These are phyloP conservation scores for Drosophila crucigera DNA, from an alignment of 2,888 invertebrate genomes.

Conservation along the genomic window DNA sequence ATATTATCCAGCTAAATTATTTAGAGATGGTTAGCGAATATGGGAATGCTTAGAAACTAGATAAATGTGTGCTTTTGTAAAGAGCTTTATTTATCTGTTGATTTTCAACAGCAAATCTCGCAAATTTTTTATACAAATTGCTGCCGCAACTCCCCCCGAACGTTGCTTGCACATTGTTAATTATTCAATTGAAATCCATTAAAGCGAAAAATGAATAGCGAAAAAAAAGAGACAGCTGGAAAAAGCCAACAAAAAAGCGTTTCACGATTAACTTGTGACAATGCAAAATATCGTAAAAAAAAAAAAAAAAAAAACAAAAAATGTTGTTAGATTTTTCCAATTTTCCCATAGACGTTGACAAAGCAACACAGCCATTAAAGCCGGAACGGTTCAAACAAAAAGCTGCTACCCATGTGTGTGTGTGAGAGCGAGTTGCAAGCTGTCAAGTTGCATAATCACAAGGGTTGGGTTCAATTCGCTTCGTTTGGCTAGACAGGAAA, in stretches of 20 bases:
- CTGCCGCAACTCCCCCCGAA: conserved; percentile 6
- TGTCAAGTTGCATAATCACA: conserved; percentile 57
- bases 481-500: conserved; percentile 68
- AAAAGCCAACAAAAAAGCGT: not conserved
- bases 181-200: conserved; percentile 84
- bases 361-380: conserved; percentile 44
- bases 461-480: conserved; percentile 53
- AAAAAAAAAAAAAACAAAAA: conserved; percentile 16
- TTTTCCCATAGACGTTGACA: conserved; percentile 45
- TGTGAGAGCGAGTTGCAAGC: conserved; percentile 32
- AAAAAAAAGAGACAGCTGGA: conserved; percentile 16
- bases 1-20: conserved; percentile 38
- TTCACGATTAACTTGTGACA: conserved; percentile 53
- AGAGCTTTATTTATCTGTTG: conserved; percentile 41
- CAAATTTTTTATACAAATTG: conserved; percentile 75
- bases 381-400: conserved; percentile 37
- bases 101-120: conserved; percentile 66
- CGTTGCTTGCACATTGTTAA: conserved; percentile 67
- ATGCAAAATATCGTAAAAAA: conserved; percentile 6
- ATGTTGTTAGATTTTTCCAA: conserved; percentile 30
- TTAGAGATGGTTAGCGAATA: conserved; percentile 1
- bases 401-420: not conserved
- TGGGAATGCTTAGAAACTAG: conserved; percentile 1
- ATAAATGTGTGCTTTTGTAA: conserved; percentile 12
- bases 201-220: conserved; percentile 55